phyloP scores from a whole-genome alignment of 2,888 invertebrate species.

The Rugalucina vietnamica region DNA sequence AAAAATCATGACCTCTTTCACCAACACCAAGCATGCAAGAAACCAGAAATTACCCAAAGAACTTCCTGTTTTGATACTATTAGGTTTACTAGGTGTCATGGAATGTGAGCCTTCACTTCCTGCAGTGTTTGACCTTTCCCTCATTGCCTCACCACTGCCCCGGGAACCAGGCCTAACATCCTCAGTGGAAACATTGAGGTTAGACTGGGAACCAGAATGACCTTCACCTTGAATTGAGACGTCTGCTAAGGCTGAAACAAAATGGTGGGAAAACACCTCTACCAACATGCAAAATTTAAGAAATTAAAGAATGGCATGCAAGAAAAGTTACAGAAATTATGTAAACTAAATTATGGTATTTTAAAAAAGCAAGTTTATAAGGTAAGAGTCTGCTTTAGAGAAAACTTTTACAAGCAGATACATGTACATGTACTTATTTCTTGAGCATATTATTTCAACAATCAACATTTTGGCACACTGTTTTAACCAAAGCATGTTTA shows the following conservation, averaged over 20 bases:
- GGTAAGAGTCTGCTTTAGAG: no score
- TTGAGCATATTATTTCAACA: no score
- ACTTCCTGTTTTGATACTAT: slow-evolving; percentile 49
- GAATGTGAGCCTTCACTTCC: slow-evolving; percentile 28
- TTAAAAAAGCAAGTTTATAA: no score
- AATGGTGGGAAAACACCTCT: background rate
- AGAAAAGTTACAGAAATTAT: no score
- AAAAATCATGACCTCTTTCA: no score
- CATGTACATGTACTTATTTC: no score
- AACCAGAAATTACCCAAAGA: slow-evolving; percentile 44
- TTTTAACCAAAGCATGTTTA: no score
- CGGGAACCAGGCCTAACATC: background rate
- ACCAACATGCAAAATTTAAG: slow-evolving; percentile 19
- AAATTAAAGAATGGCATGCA: no score
- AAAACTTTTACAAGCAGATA: no score
- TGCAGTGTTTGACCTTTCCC: slow-evolving; percentile 31
- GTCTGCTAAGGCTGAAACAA: background rate
- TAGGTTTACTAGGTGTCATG: slow-evolving; percentile 24
- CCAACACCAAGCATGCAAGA: background rate
- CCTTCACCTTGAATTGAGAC: background rate
- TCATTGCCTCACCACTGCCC: background rate
- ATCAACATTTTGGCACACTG: no score
- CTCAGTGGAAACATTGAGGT: background rate
- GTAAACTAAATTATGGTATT: no score
- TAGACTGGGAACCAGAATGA: background rate